Evolutionary conservation across 92 coral and sea anemone genomes (phyloP).

Genomic region (Galaxea fascicularis): DNA sequence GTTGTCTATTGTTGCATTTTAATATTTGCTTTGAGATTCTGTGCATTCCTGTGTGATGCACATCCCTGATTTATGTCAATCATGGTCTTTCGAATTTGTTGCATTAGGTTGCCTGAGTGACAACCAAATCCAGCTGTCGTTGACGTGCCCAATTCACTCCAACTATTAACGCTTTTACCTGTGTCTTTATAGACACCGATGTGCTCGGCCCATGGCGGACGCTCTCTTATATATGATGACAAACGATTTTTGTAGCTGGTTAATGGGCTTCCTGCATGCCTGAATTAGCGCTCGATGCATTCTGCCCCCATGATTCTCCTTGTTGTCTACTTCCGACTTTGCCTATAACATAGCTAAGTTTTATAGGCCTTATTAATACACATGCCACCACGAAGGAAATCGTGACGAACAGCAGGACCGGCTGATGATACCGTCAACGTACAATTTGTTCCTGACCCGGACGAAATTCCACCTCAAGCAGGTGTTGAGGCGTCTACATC

Average conservation of each 20-base stretch:
- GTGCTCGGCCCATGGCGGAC: slow-evolving; percentile 24
- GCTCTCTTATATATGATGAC: slow-evolving; percentile 30
- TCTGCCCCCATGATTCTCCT: slow-evolving; percentile 42
- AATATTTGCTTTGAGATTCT: slow-evolving; percentile 29
- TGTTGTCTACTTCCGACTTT: slow-evolving; percentile 39
- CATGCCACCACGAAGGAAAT: slow-evolving; percentile 53
- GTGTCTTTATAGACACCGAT: slow-evolving; percentile 35
- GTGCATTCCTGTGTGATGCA: slow-evolving; percentile 42
- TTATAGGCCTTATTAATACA: slow-evolving; percentile 35
- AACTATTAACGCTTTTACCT: slow-evolving; percentile 34
- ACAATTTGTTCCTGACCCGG: slow-evolving; percentile 45
- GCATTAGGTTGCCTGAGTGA: slow-evolving; percentile 39
- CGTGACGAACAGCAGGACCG: slow-evolving; percentile 21
- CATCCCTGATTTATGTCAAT: slow-evolving; percentile 41
- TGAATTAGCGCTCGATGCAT: slow-evolving; percentile 33
- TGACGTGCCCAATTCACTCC: slow-evolving; percentile 42
- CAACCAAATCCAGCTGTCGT: slow-evolving; percentile 42
- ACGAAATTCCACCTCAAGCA: slow-evolving; percentile 32
- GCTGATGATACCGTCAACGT: slow-evolving; percentile 36
- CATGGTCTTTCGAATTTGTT: slow-evolving; percentile 34
- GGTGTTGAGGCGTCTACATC: slow-evolving; percentile 36
- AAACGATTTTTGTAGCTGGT: slow-evolving; percentile 29
- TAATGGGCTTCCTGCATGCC: slow-evolving; percentile 33
- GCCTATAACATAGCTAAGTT: slow-evolving; percentile 33
- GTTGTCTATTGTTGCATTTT: slow-evolving; percentile 23